Evolutionary conservation across 2,113 vertebrate genomes (phyloP).

Genomic region (Phrynosoma platyrhinos): DNA sequence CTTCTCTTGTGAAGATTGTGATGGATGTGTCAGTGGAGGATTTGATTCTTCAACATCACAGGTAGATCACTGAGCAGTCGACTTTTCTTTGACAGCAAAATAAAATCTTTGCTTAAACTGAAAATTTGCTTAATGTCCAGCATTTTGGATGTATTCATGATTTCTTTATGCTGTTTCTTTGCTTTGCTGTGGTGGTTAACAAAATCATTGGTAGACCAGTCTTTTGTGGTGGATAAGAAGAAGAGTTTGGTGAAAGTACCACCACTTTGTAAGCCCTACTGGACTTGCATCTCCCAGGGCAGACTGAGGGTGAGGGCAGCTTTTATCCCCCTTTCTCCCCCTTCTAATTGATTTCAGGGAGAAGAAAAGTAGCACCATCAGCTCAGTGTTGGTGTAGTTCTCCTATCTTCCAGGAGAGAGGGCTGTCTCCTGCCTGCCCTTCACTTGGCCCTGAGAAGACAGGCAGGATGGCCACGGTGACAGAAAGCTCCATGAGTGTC

Average conservation of each 20-base stretch:
- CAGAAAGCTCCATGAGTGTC: not conserved
- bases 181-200: not conserved
- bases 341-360: not conserved
- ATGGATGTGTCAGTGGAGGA: slow-evolving; percentile 90
- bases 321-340: not conserved
- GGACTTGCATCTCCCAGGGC: not conserved
- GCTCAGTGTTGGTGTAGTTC: not conserved
- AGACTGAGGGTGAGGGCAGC: not conserved
- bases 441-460: not conserved
- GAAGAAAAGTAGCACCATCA: not conserved
- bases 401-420: not conserved
- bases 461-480: not conserved
- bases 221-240: not conserved
- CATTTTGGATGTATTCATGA: not conserved
- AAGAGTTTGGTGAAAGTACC: too few relatives aligned
- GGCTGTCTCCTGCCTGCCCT: not conserved
- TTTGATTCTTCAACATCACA: slow-evolving; percentile 93
- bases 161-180: not conserved
- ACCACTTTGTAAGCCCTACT: not conserved
- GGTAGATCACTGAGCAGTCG: slow-evolving; percentile 69
- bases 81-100: not conserved
- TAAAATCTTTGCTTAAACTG: not conserved
- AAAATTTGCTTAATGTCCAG: not conserved
- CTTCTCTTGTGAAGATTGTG: slow-evolving; percentile 96
- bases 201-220: not conserved